phyloP scores from a whole-genome alignment of 1,140 invertebrate genomes.

The Drosophila sucinea region DNA sequence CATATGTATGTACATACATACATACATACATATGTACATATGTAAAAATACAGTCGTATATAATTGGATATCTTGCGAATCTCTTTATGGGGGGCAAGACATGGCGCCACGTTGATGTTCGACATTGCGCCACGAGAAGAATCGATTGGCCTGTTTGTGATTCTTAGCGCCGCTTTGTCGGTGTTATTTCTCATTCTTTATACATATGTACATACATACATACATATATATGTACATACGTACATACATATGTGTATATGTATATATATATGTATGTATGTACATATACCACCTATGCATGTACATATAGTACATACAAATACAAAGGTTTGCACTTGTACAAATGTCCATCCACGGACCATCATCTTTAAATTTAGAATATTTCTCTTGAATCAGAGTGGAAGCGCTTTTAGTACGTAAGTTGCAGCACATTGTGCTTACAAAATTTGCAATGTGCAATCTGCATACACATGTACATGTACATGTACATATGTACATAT shows the following conservation, averaged over 20 bases:
- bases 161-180: slow-evolving; percentile 60
- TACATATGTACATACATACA: slow-evolving; percentile 17
- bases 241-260: slow-evolving; percentile 5
- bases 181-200: slow-evolving; percentile 23
- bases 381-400: slow-evolving; percentile 74
- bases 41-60: neutral
- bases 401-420: slow-evolving; percentile 11
- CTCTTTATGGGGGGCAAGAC: neutral
- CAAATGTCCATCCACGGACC: slow-evolving; percentile 51
- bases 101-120: neutral
- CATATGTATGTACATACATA: too few relatives aligned
- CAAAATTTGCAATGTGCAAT: neutral
- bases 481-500: neutral
- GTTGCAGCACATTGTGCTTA: neutral
- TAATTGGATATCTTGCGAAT: slow-evolving; percentile 9
- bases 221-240: neutral
- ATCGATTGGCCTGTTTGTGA: slow-evolving; percentile 38
- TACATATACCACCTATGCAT: slow-evolving; percentile 22
- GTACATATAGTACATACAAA: slow-evolving; percentile 10
- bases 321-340: slow-evolving; percentile 33
- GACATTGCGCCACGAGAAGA: slow-evolving; percentile 18
- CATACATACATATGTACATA: neutral
- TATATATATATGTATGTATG: slow-evolving; percentile 23
- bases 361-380: slow-evolving; percentile 80
- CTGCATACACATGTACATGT: slow-evolving; percentile 9